These are phyloP conservation scores for Tragelaphus eurycerus DNA, from an alignment of 2,797 vertebrate genomes.

Conservation along the genomic window DNA sequence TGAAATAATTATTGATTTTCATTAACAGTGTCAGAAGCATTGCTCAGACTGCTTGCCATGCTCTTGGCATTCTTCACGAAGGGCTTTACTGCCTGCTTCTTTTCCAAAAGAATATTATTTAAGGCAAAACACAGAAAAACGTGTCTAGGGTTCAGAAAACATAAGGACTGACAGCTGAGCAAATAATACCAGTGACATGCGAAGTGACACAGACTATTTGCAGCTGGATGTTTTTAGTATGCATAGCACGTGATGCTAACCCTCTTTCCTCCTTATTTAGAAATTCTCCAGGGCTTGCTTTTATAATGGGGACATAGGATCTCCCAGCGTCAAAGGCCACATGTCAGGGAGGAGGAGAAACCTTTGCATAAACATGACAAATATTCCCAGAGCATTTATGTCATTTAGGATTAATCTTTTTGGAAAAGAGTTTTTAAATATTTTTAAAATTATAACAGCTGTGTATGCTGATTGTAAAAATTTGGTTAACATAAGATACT, in stretches of 20 bases:
- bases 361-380: background rate
- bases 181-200: slow-evolving; percentile 25
- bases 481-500: background rate
- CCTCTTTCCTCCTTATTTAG: background rate
- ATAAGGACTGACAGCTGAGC: slow-evolving; percentile 20
- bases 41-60: background rate
- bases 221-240: slow-evolving; percentile 8
- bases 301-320: background rate
- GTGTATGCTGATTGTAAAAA: background rate
- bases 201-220: background rate
- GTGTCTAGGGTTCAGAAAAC: slow-evolving; percentile 16
- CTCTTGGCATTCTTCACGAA: background rate
- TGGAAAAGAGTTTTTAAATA: background rate
- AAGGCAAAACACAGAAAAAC: slow-evolving; percentile 55
- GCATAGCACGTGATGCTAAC: background rate
- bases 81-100: background rate
- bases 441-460: background rate
- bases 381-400: background rate
- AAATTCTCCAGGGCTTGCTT: background rate
- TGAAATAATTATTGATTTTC: slow-evolving; percentile 56
- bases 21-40: background rate
- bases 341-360: background rate
- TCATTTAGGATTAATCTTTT: background rate
- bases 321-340: background rate
- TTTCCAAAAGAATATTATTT: slow-evolving; percentile 22